Base-by-base conservation (phyloP, 2,888 invertebrate genomes). In the Bellardia pandia region DNA sequence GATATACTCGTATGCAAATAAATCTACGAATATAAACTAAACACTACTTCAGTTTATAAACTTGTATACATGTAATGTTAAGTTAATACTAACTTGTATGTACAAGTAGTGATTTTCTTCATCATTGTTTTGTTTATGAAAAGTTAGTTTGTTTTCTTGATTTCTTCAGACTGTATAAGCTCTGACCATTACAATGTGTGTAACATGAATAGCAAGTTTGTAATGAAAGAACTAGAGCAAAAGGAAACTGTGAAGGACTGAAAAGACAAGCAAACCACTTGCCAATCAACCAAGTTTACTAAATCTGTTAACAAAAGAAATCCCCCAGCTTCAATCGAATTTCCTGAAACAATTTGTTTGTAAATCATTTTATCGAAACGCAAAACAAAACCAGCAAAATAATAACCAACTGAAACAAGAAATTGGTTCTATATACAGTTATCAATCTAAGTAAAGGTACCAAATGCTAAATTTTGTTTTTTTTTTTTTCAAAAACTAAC, bases 271-370 rank as follows among this genome's bases (percentile, higher is more conserved):
- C 11, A 66, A 82, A 40, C 71, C 42, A 75, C 8, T 48, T 48
- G 33, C 37, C 60, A 71, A 62, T 40, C 45, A 53, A 42, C 23
- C 68, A 69, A 66, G 74, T 82, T 83, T 88, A 74, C 79, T 90
- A 90, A 89, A 90, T 88, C 88, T 89, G 90, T 89, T 91, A 90
- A 91, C 90, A 91, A 91, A 91, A 90, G 90, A 90, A 91, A 91
- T 91, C 90, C 90, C 91, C 89, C 90, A 91, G 90, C 37, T 90
- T 90, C 91, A 91, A 91, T 91, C 90, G 91, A 91, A 90, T 92
- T 91, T 77, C 89, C 90, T 89, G 88, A 92, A 90, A 90, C 91
- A 91, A 91, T 92, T 92, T 92, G 91, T 91, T 91, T 91, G 91
- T 90, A 91, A 91, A 91, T 91, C 91, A 92, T 91, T 91, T 91